These are phyloP conservation scores for Aspiorhynchus laticeps DNA, from an alignment of 2,113 vertebrate species.

Conservation along the genomic window DNA sequence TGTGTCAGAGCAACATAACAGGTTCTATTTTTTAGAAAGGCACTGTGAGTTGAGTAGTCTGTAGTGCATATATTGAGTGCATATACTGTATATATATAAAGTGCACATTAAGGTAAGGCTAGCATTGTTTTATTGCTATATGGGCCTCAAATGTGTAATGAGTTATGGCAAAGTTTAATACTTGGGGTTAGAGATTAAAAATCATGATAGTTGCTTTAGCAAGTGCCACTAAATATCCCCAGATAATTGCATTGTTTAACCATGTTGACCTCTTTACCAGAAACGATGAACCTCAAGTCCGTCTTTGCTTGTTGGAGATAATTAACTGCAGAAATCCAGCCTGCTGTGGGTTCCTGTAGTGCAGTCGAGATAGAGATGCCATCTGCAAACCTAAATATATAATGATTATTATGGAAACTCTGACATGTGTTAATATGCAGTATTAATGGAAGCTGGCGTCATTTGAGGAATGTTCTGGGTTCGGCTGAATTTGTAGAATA, in stretches of 20 bases:
- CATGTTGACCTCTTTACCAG: neutral
- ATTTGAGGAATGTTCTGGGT: neutral
- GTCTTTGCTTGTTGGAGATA: neutral
- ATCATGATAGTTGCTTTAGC: neutral
- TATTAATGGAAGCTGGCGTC: neutral
- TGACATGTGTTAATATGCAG: neutral
- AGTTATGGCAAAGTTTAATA: neutral
- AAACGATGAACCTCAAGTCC: neutral
- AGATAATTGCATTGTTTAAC: constrained; percentile 6
- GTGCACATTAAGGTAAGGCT: neutral
- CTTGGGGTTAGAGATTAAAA: neutral
- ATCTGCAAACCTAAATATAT: constrained; percentile 31
- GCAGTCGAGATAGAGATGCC: neutral
- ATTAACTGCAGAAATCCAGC: constrained; percentile 8
- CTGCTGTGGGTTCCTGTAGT: neutral
- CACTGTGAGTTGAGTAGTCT: neutral
- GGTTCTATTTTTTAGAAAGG: no score
- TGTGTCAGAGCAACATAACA: neutral
- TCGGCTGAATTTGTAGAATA: neutral
- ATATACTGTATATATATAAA: neutral
- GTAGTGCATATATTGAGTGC: neutral
- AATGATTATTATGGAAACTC: neutral
- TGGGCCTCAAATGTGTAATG: neutral
- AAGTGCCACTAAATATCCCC: neutral
- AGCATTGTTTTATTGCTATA: neutral